These are phyloP conservation scores for Brachypterus glaber DNA, from an alignment of 2,888 invertebrate genomes.

Conservation along the genomic window DNA sequence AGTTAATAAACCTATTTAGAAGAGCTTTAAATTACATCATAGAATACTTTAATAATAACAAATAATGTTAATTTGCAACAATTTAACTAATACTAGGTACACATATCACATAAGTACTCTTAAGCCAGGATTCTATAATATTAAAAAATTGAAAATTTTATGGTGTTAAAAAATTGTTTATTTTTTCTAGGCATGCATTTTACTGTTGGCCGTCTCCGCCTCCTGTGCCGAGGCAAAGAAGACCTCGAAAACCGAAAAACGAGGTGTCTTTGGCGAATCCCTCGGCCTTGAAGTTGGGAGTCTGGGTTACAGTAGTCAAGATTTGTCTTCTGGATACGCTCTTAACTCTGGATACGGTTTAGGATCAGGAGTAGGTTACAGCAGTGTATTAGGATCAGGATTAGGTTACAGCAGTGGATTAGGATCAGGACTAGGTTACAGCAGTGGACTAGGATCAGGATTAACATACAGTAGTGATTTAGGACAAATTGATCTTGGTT, in stretches of 20 bases:
- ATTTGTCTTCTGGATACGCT: constrained; percentile 10
- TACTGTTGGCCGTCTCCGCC: constrained; percentile 39
- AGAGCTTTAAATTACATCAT: no score
- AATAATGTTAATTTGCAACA: no score
- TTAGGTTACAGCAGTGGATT: constrained; percentile 17
- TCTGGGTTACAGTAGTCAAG: constrained; percentile 25
- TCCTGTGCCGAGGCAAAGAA: constrained; percentile 38
- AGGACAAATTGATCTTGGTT: constrained; percentile 27
- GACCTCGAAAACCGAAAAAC: constrained; percentile 39
- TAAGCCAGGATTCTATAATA: no score
- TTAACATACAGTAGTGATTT: no score
- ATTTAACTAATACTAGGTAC: no score
- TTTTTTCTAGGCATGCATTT: constrained; percentile 37
- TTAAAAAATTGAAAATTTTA: no score
- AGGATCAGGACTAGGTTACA: constrained; percentile 16
- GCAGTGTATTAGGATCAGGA: constrained; percentile 4
- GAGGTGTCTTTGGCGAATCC: constrained; percentile 41
- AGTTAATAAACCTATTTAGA: no score
- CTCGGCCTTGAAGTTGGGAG: constrained; percentile 30
- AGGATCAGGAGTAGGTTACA: constrained; percentile 7
- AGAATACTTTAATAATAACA: no score
- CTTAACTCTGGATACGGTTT: constrained; percentile 17
- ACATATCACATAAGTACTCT: no score
- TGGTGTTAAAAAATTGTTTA: no score
- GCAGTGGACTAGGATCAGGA: constrained; percentile 5